phyloP scores from a whole-genome alignment of 37 sponge, comb jelly and placozoan genomes.

The Eunapius fragilis region DNA sequence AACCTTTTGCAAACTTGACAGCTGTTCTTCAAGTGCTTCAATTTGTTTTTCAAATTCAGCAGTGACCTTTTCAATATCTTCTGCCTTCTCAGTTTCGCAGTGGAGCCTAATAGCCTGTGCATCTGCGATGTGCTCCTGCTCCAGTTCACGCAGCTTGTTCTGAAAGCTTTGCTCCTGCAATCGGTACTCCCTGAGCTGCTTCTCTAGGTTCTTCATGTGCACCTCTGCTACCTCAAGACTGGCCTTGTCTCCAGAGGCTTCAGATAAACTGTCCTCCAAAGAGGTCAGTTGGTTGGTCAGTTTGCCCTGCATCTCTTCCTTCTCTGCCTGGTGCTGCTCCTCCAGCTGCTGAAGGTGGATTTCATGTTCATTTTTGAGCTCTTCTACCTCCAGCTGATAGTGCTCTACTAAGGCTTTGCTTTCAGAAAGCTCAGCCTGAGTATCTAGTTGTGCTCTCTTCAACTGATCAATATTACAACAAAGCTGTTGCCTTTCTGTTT shows the following conservation, averaged over 20 bases:
- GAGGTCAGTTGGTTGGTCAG: conserved; percentile 28
- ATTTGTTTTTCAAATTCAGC: conserved; percentile 16
- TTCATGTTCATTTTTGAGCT: neutral
- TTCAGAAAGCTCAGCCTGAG: conserved; percentile 7
- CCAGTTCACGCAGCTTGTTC: neutral
- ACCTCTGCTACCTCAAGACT: conserved; percentile 63
- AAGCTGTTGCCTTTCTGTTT: neutral
- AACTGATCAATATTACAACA: conserved; percentile 7
- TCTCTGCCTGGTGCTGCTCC: conserved; percentile 16
- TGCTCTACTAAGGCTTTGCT: neutral
- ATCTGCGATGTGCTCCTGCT: conserved; percentile 40
- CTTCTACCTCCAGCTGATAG: neutral
- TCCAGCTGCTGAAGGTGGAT: neutral
- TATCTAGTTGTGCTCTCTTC: neutral
- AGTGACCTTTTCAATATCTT: conserved; percentile 1
- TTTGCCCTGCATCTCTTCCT: conserved; percentile 17
- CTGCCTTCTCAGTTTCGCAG: conserved; percentile 5
- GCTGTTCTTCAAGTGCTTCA: conserved; percentile 30
- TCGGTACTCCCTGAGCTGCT: conserved; percentile 49
- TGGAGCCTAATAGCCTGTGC: conserved; percentile 1
- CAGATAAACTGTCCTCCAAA: conserved; percentile 43
- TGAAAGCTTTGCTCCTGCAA: conserved; percentile 47
- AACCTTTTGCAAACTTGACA: neutral
- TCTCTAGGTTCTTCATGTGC: conserved; percentile 54
- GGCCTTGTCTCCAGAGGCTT: conserved; percentile 20